Base-by-base conservation (phyloP, 2,113 vertebrate genomes). In the Nettapus auritus region DNA sequence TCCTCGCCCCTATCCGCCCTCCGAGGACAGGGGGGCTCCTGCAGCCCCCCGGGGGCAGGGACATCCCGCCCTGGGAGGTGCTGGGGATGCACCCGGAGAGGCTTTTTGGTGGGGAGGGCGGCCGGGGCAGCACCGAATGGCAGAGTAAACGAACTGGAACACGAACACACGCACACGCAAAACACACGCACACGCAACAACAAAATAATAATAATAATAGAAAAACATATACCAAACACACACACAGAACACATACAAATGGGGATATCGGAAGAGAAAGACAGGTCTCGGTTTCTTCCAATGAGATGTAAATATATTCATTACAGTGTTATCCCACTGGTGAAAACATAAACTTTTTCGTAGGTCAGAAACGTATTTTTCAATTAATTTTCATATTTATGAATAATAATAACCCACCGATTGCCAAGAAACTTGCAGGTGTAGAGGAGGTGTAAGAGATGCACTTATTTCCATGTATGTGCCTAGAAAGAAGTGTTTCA, bases 301-400 rank as follows among this genome's bases (percentile, higher is more conserved):
- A 96, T 97, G 94, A 97, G 92, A 97, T 97, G 97, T 97, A 98
- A 98, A 98, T 97, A 96, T 96, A 97, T 97, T 96, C 95, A 97
- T 97, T 97, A 96, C 86, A 94, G 69, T 96, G 93, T 97, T 95
- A 97, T 95, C 89, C 96, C 92, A 95, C 87, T 94, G 94, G 95
- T 96, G 94, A 97, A 98, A 97, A 96, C 93, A 96, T 86, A 97
- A 97, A 98, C 91, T 92, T 97, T 97, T 97, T 97, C 52, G 9
- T 94, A 96, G 95, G 70, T 95, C 81, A 46, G 78, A 96, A 96
- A 93, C 28, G 31, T 94, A 97, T 93, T 97, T 97, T 97, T 96
- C 96, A 97, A 97, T 98, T 98, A 97, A 96, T 97, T 97, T 97
- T 90, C 94, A 46, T 97, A 95, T 96, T 96, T 94, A 95, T 84